phyloP scores from a whole-genome alignment of 2,113 vertebrate genomes.

The Desmodus rotundus region DNA sequence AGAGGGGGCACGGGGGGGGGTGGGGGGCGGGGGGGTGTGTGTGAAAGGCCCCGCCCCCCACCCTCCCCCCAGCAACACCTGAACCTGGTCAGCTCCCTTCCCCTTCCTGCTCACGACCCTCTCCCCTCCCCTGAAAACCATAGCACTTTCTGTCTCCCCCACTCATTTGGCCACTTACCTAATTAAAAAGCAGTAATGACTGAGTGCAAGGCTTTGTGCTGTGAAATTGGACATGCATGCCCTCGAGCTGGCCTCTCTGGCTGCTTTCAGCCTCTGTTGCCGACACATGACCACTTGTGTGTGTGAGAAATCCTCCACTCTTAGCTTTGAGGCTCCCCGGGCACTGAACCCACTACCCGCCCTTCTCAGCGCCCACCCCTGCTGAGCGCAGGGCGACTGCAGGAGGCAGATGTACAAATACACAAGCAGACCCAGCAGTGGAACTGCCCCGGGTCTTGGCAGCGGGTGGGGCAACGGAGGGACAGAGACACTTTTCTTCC shows the following conservation, averaged over 20 bases:
- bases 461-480: background rate
- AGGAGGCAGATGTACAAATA: background rate
- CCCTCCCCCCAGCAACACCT: background rate
- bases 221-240: background rate
- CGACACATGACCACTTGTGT: background rate
- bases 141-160: background rate
- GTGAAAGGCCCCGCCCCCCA: rapidly evolving
- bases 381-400: background rate
- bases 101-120: background rate
- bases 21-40: no score
- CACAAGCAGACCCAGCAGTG: background rate
- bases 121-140: background rate
- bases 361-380: background rate
- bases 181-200: background rate
- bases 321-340: background rate
- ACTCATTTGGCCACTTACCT: background rate
- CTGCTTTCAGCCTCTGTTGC: background rate
- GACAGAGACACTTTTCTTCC: background rate
- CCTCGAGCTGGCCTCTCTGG: background rate
- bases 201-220: background rate
- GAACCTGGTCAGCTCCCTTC: background rate
- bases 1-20: background rate
- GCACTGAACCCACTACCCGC: background rate
- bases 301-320: background rate
- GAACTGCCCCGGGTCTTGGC: background rate